Base-by-base conservation (phyloP, 2,113 vertebrate species). In the Murina feae region DNA sequence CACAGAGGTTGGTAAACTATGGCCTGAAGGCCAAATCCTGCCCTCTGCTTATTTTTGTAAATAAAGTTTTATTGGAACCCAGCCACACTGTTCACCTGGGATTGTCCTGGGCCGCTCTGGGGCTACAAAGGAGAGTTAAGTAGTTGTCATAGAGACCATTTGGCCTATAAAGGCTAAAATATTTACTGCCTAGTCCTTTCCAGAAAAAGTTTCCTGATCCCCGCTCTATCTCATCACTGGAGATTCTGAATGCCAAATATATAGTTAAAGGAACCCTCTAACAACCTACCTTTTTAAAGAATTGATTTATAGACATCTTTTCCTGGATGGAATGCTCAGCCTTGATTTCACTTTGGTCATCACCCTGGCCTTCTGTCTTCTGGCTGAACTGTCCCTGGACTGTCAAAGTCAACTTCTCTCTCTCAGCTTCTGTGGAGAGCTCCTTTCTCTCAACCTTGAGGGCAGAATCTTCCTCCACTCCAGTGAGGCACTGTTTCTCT, bases 21-120 rank as follows among this genome's bases (percentile, higher is more conserved):
- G 32, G 35, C 55, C 53, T 32, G 11, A 60, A 72, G 84, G 71
- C 66, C 28, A 49, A 76, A 23, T 39, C 39, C 72, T 81, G 47
- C 5, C 35, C 23, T 4, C 23, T 80, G 42, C 14, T 86, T 90
- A 42, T 71, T 66, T 90, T 75, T 93, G 6, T 81, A 66, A 93
- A 88, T 88, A 88, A 93, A 93, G 32, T 74, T 92, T 95, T 87
- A 87, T 74, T 90, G 21, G 39, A 49, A 85, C 30, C 68, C 4
- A 60, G 25, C 13, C 42, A 44, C 4, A 49, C 2, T 6, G 0
- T 63, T 60, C 58, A 60, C 58, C 58, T 60, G 58, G 58, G 58
- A 60, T 60, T 60, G 55, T 58, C 23, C 55, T 58, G 55, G 14
- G 6, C 8, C 69, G 37, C 44, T 66, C 82, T 75, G 5, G 13